Evolutionary conservation across 2,888 invertebrate species (phyloP).

Genomic region (Dione juno): DNA sequence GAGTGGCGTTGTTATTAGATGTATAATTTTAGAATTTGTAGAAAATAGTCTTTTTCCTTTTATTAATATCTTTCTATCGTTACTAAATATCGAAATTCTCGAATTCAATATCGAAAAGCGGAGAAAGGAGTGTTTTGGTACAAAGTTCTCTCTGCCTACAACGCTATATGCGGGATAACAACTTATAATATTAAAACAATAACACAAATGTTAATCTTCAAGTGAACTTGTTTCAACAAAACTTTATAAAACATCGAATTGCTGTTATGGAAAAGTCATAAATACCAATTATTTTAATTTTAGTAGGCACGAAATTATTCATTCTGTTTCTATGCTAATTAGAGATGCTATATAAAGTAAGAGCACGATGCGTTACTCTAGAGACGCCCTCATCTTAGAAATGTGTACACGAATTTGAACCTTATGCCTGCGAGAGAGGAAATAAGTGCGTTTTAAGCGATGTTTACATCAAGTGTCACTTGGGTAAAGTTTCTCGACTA

Average conservation of each 20-base stretch:
- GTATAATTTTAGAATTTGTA: too few relatives aligned
- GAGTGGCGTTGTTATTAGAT: too few relatives aligned
- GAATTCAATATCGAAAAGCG: too few relatives aligned
- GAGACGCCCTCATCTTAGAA: slow-evolving; percentile 41
- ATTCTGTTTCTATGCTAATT: slow-evolving; percentile 20
- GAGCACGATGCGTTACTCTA: slow-evolving; percentile 21
- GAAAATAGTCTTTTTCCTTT: too few relatives aligned
- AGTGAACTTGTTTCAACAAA: too few relatives aligned
- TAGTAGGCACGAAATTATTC: neutral
- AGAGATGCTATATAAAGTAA: slow-evolving; percentile 26
- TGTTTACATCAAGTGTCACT: slow-evolving; percentile 57
- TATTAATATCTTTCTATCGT: too few relatives aligned
- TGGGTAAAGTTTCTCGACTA: slow-evolving; percentile 68
- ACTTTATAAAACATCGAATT: neutral
- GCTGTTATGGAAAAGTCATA: neutral
- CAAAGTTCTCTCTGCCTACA: too few relatives aligned
- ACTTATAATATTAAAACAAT: too few relatives aligned
- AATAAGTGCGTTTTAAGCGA: slow-evolving; percentile 15
- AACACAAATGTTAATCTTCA: too few relatives aligned
- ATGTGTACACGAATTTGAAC: slow-evolving; percentile 25
- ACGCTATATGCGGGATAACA: too few relatives aligned
- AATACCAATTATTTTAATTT: neutral
- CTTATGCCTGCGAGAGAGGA: slow-evolving; percentile 24
- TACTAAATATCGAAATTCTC: too few relatives aligned
- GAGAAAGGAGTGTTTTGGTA: too few relatives aligned